Base-by-base conservation (phyloP, 1,140 invertebrate species). In the Platorchestia sp. region DNA sequence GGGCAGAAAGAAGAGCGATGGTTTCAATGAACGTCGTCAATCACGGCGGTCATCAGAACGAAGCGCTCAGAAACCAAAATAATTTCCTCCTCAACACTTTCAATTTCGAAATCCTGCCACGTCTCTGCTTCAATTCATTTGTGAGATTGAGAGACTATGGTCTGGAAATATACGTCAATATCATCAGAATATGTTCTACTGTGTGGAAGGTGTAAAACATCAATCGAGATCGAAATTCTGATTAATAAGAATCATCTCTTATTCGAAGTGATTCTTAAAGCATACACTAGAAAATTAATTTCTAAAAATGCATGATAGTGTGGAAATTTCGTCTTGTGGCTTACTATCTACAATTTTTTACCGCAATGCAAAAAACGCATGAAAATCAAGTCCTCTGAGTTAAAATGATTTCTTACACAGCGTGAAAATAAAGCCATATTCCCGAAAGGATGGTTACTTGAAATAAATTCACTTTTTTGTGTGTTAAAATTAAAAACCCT, bases 21-120 rank as follows among this genome's bases (percentile, higher is more conserved):
- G 87, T 44, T 89, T 44, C 87, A 89, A 41, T 89, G 87, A 43
- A 44, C 87, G 87, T 89, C 87, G 87, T 89, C n/a, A 89, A 89
- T 89, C 87, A 89, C n/a, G 43, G 87, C 87, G 41, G n/a, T 89
- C 87, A 89, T 89, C 87, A 41, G n/a, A 44, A 89, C 87, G 43
- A 27, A 27, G 59, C 36, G 59, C 59, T 75, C 59, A 75, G 59
- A 75, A 75, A 75, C 59, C 59, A 75, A 75, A 75, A 75, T 75
- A 75, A 75, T 75, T 75, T 75, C 59, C 27, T 10, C 59, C 59
- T 75, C 59, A 75, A 75, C 59, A 75, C 59, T 75, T 75, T 27
- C 59, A 75, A 27, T 75, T 75, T 75, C 59, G 36, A 27, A 75
- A 75, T 75, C 27, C 27, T 75, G 59, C 14, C 27, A 36, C 59